Percentiles rank a stretch among this genome's conserved stretches.
Conservation (phyloP, 2,888 invertebrate species). For the Mythimna ferrago region DNA sequence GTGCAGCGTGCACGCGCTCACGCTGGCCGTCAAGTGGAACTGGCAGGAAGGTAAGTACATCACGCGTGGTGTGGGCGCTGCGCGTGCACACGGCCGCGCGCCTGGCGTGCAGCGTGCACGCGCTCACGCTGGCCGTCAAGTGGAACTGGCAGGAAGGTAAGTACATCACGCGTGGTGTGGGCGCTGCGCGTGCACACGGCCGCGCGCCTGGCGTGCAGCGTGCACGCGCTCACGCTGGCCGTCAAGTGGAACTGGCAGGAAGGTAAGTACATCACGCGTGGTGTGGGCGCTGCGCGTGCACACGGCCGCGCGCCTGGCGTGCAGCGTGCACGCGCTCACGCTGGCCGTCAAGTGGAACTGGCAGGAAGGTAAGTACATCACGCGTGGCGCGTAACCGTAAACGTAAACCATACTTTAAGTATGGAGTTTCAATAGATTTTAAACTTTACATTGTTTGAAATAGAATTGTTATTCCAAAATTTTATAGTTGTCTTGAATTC, state of each 20-base stretch:
- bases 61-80: slow-evolving; percentile 77
- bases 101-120: slow-evolving; percentile 62
- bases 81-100: slow-evolving; percentile 75
- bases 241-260: slow-evolving; percentile 71
- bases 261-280: slow-evolving; percentile 67
- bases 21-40: slow-evolving; percentile 73
- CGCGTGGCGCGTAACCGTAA: slow-evolving; percentile 70
- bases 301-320: slow-evolving; percentile 67
- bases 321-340: slow-evolving; percentile 65
- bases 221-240: slow-evolving; percentile 67
- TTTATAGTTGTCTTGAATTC: too few relatives aligned
- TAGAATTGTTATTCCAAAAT: too few relatives aligned
- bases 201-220: slow-evolving; percentile 60
- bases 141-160: slow-evolving; percentile 70
- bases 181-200: slow-evolving; percentile 79
- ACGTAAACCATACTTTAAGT: too few relatives aligned
- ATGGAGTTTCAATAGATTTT: too few relatives aligned
- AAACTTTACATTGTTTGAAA: too few relatives aligned
- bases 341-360: slow-evolving; percentile 74
- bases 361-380: slow-evolving; percentile 42
- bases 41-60: slow-evolving; percentile 43
- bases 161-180: slow-evolving; percentile 72
- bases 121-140: slow-evolving; percentile 67
- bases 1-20: slow-evolving; percentile 65
- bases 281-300: slow-evolving; percentile 79